Evolutionary conservation across 2,113 vertebrate species (phyloP).

Genomic region (Piprites chloris): DNA sequence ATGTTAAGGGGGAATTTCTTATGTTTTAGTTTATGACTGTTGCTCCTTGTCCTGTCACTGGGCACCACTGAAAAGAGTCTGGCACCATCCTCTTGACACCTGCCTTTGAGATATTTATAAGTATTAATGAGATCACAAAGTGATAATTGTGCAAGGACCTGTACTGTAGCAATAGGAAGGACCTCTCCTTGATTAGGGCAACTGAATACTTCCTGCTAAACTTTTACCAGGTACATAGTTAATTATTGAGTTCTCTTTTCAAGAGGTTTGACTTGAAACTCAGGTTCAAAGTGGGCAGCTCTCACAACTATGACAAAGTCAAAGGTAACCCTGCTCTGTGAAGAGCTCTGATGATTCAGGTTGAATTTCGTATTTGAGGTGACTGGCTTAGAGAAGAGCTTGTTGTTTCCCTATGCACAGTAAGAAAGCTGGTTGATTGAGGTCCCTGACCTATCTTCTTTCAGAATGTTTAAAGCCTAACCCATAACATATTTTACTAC

Average conservation of each 20-base stretch:
- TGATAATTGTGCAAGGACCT: not conserved
- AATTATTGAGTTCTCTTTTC: not conserved
- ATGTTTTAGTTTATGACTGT: not conserved
- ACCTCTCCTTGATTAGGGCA: not conserved
- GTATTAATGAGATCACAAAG: not conserved
- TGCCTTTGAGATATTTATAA: not conserved
- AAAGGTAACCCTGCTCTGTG: not conserved
- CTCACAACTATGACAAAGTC: not conserved
- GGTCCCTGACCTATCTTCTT: not conserved
- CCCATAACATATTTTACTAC: not conserved
- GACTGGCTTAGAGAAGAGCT: not conserved
- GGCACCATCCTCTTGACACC: not conserved
- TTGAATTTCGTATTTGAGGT: not conserved
- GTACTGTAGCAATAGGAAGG: not conserved
- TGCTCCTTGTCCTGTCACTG: not conserved
- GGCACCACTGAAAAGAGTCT: not conserved
- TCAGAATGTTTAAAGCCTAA: not conserved
- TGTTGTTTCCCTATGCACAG: not conserved
- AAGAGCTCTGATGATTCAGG: not conserved
- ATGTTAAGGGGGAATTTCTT: fast-evolving
- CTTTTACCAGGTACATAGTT: not conserved
- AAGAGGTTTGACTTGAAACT: not conserved
- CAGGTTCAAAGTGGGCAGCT: not conserved
- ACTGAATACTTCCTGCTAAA: not conserved
- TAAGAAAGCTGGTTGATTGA: not conserved